Conservation (phyloP, 2,888 invertebrate species). For the Idaea aversata region DNA sequence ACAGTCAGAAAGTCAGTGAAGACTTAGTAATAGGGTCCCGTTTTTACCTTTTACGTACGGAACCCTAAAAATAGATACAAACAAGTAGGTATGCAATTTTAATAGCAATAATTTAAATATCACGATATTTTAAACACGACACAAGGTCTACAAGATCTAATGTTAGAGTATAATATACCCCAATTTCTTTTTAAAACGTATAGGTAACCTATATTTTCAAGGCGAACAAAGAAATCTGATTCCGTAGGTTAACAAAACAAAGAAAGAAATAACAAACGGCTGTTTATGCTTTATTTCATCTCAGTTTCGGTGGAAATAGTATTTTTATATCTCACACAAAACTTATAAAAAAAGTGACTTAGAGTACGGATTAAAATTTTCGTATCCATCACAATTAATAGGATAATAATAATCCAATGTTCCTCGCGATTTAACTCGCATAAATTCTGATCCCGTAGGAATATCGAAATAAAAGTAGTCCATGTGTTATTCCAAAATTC, state of each 20-base stretch:
- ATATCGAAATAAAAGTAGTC: too few species aligned
- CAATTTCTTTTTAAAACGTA: not conserved
- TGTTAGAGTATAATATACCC: not conserved
- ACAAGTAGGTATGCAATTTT: not conserved
- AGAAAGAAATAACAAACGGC: not conserved
- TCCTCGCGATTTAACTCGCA: too few species aligned
- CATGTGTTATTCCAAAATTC: too few species aligned
- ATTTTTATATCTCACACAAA: too few species aligned
- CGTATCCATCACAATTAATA: too few species aligned
- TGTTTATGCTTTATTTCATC: not conserved
- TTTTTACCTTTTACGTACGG: too few species aligned
- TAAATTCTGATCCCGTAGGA: too few species aligned
- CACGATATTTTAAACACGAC: slow-evolving; percentile 8
- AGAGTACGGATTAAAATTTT: too few species aligned
- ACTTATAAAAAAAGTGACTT: too few species aligned
- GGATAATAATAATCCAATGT: too few species aligned
- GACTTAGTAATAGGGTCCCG: too few species aligned
- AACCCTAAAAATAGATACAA: not conserved
- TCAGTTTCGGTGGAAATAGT: not conserved
- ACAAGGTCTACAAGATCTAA: slow-evolving; percentile 6
- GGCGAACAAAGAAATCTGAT: not conserved
- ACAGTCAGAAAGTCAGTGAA: too few species aligned
- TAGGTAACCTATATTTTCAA: not conserved
- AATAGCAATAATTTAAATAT: slow-evolving; percentile 2
- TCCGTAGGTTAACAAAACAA: not conserved